Percentiles rank a stretch among this genome's conserved stretches.
Evolutionary conservation across 2,888 invertebrate species (phyloP).

Genomic region (Adelphocoris suturalis): DNA sequence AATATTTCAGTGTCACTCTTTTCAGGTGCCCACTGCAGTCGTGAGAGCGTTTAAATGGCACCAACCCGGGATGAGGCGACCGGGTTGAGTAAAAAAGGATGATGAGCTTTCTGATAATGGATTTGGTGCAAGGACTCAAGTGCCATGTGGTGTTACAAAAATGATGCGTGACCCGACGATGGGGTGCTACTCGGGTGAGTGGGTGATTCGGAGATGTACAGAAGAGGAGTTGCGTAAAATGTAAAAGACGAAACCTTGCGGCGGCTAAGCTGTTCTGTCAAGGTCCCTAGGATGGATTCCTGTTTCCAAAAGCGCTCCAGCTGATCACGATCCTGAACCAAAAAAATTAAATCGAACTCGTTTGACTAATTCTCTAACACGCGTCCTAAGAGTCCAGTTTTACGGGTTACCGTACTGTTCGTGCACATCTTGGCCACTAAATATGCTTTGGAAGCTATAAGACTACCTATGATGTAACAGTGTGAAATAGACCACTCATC

Average conservation of each 20-base stretch:
- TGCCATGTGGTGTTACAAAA: conserved; percentile 56
- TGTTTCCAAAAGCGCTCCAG: background rate
- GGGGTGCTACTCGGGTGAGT: conserved; percentile 34
- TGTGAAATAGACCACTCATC: conserved; percentile 14
- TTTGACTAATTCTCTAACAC: background rate
- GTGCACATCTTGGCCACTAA: conserved; percentile 2
- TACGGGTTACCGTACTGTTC: background rate
- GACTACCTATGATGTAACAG: background rate
- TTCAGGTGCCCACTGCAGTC: conserved; percentile 36
- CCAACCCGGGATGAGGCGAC: conserved; percentile 9
- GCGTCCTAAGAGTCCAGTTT: background rate
- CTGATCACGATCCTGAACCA: background rate
- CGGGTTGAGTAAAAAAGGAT: conserved; percentile 10
- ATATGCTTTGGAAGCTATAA: background rate
- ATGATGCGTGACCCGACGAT: conserved; percentile 55
- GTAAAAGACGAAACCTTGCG: conserved; percentile 24
- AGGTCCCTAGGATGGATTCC: conserved; percentile 3
- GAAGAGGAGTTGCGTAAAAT: conserved; percentile 28
- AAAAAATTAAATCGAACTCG: background rate
- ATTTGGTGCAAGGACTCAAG: conserved; percentile 62
- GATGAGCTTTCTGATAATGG: conserved; percentile 55
- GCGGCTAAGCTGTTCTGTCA: conserved; percentile 19
- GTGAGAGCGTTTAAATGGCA: conserved; percentile 20
- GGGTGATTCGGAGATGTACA: conserved; percentile 48
- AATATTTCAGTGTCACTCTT: conserved; percentile 11